Conservation (phyloP, 1,140 invertebrate species). For the Grapholita molesta region DNA sequence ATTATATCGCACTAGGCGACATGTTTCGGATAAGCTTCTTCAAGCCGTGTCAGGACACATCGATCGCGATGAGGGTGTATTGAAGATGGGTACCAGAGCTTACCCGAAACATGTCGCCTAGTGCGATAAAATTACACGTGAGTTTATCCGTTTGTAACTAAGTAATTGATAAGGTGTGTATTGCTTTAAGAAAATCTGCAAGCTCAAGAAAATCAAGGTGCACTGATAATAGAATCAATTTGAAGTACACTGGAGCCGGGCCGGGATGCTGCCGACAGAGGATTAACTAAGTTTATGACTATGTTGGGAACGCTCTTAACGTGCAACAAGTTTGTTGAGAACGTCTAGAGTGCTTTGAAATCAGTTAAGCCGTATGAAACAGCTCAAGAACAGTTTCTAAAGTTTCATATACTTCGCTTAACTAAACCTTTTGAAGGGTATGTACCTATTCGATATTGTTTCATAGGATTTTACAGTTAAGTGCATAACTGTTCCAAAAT, state of each 20-base stretch:
- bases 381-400: slow-evolving; percentile 39
- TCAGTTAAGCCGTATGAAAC: slow-evolving; percentile 62
- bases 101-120: too few species aligned
- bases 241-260: slow-evolving; percentile 56
- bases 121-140: too few species aligned
- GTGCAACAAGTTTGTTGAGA: slow-evolving; percentile 72
- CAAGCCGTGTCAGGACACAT: too few species aligned
- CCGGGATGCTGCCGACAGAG: slow-evolving; percentile 58
- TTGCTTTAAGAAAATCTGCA: slow-evolving; percentile 61
- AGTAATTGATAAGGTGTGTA: slow-evolving; percentile 14
- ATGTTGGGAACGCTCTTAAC: slow-evolving; percentile 62
- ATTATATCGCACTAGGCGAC: too few species aligned
- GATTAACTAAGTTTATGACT: slow-evolving; percentile 73
- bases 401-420: slow-evolving; percentile 27
- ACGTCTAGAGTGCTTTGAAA: slow-evolving; percentile 72
- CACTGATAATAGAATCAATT: slow-evolving; percentile 74
- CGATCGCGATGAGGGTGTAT: too few species aligned
- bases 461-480: neutral
- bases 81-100: too few species aligned
- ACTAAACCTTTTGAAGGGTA: neutral
- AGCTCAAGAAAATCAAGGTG: slow-evolving; percentile 67
- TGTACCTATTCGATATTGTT: neutral
- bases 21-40: too few species aligned
- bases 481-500: too few species aligned
- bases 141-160: slow-evolving; percentile 28